phyloP scores from a whole-genome alignment of 2,797 vertebrate genomes.

The Girardinus metallicus region DNA sequence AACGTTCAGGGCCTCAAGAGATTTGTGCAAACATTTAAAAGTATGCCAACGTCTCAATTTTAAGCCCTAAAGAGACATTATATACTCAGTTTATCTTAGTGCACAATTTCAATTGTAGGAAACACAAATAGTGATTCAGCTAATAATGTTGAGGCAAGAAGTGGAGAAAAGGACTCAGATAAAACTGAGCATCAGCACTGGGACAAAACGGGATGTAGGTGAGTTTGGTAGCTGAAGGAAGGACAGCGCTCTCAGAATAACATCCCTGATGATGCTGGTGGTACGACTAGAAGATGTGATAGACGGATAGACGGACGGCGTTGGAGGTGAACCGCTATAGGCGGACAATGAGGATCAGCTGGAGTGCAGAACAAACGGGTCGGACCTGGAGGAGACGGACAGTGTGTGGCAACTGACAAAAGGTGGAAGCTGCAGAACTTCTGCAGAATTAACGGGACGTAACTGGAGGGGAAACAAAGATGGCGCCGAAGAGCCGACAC shows the following conservation, averaged over 20 bases:
- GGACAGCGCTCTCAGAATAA: neutral
- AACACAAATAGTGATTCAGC: neutral
- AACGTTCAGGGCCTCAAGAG: neutral
- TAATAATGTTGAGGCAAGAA: neutral
- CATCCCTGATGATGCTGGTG: no score
- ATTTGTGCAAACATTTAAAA: neutral
- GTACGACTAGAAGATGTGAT: no score
- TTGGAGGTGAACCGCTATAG: no score
- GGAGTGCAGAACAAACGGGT: no score
- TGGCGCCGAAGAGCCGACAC: no score
- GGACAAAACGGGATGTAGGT: neutral
- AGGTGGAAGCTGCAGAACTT: no score
- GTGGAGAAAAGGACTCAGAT: neutral
- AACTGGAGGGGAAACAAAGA: no score
- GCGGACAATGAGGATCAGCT: no score
- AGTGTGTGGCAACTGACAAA: no score
- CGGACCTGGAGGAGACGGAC: no score
- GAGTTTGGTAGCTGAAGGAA: neutral
- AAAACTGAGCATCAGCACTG: neutral
- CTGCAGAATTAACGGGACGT: no score
- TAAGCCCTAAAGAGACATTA: neutral
- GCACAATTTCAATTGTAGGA: neutral
- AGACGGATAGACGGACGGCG: no score
- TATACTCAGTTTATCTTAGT: neutral
- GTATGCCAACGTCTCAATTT: neutral